Percentiles rank a stretch among this genome's conserved stretches.
These are phyloP conservation scores for Papilio aristodemus DNA, from an alignment of 1,140 invertebrate species.

Conservation along the genomic window DNA sequence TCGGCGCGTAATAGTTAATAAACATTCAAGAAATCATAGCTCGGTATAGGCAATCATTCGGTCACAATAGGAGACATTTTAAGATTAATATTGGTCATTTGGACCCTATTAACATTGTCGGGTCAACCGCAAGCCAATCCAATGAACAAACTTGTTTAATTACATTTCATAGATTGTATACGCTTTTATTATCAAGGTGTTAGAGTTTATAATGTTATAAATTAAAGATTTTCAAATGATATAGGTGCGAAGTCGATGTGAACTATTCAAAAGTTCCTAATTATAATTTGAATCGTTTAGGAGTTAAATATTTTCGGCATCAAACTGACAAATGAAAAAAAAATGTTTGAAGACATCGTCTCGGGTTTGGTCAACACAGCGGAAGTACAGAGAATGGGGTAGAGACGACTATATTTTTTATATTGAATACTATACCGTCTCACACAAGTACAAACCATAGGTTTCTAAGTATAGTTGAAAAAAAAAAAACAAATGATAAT, in stretches of 20 bases:
- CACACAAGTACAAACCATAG: too few relatives aligned
- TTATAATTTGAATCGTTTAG: conserved; percentile 77
- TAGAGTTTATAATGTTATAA: conserved; percentile 23
- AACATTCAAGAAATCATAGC: conserved; percentile 46
- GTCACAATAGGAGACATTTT: conserved; percentile 63
- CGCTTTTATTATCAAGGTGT: background rate
- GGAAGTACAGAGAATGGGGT: conserved; percentile 47
- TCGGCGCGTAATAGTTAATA: conserved; percentile 43
- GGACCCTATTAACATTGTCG: conserved; percentile 58
- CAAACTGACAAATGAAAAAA: conserved; percentile 62
- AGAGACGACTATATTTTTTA: conserved; percentile 35
- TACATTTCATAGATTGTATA: background rate
- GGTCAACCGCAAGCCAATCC: conserved; percentile 46
- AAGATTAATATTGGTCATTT: conserved; percentile 71
- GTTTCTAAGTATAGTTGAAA: too few relatives aligned
- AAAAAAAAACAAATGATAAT: background rate
- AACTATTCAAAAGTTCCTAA: conserved; percentile 66
- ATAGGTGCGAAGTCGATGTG: conserved; percentile 37
- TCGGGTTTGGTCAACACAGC: conserved; percentile 67
- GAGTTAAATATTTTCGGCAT: conserved; percentile 74
- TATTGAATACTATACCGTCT: too few relatives aligned
- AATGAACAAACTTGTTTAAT: background rate
- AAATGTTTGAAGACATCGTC: conserved; percentile 72
- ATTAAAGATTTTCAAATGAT: conserved; percentile 22
- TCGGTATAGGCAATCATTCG: conserved; percentile 43